Evolutionary conservation across 2,113 vertebrate species (phyloP).

Genomic region (Puffinus mauretanicus): DNA sequence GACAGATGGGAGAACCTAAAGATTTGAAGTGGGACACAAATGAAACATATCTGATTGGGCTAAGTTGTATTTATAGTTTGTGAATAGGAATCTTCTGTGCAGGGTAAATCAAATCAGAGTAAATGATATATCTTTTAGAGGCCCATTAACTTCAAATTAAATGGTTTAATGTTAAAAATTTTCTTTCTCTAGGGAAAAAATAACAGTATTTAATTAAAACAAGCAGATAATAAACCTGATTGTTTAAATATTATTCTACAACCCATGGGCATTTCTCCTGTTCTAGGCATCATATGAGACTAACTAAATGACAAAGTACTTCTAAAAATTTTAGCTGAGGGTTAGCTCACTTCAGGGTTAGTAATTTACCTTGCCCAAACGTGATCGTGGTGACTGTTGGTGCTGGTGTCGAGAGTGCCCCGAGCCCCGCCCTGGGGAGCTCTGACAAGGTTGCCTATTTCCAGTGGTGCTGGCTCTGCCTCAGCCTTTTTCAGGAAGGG

Average conservation of each 20-base stretch:
- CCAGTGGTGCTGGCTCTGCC: neutral
- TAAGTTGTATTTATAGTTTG: conserved; percentile 45
- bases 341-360: neutral
- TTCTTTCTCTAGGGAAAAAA: neutral
- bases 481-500: neutral
- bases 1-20: conserved; percentile 69
- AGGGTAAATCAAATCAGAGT: neutral
- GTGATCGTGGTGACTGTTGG: neutral
- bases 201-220: conserved; percentile 32
- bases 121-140: neutral
- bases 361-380: neutral
- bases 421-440: accelerated
- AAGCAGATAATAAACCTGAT: conserved; percentile 29
- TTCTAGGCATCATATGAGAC: neutral
- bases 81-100: conserved; percentile 30
- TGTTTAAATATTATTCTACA: conserved; percentile 3
- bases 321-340: neutral
- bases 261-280: neutral
- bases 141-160: conserved; percentile 20
- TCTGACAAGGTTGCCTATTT: neutral
- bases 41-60: conserved; percentile 32
- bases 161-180: neutral
- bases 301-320: neutral
- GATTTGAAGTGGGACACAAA: conserved; percentile 64
- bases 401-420: neutral